Evolutionary conservation across 1,140 invertebrate genomes (phyloP).

Genomic region (Vollenhovia emeryi): DNA sequence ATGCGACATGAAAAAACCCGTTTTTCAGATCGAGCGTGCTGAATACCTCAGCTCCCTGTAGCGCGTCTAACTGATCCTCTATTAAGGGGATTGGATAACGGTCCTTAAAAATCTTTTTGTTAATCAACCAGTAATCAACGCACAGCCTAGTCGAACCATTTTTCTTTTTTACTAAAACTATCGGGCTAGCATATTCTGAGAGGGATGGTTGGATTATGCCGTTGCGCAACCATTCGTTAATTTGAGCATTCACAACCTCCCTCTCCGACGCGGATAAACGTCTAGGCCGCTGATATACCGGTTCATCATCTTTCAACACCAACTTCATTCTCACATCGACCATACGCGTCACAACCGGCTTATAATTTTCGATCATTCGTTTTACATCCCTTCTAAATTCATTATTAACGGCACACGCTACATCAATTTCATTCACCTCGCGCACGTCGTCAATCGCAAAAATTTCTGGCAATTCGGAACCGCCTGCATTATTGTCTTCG

Average conservation of each 20-base stretch:
- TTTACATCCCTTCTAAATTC: too few relatives aligned
- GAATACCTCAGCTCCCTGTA: background rate
- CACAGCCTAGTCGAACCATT: background rate
- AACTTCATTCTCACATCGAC: background rate
- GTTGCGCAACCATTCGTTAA: background rate
- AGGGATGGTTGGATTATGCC: background rate
- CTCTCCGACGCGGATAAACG: background rate
- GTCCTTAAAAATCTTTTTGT: background rate
- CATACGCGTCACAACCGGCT: background rate
- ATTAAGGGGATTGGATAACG: background rate
- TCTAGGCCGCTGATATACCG: background rate
- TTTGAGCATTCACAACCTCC: background rate
- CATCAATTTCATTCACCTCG: too few relatives aligned
- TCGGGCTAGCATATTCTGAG: background rate
- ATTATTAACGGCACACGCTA: too few relatives aligned
- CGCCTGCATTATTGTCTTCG: too few relatives aligned
- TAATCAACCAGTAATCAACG: background rate
- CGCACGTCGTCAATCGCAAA: too few relatives aligned
- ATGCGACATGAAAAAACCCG: background rate
- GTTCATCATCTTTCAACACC: background rate
- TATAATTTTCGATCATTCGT: background rate
- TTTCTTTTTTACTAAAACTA: slow-evolving; percentile 12
- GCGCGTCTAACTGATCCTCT: background rate
- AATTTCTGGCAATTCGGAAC: too few relatives aligned
- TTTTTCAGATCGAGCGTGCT: background rate